Evolutionary conservation across 2,888 invertebrate genomes (phyloP).

Genomic region (Cataglyphis albicans): DNA sequence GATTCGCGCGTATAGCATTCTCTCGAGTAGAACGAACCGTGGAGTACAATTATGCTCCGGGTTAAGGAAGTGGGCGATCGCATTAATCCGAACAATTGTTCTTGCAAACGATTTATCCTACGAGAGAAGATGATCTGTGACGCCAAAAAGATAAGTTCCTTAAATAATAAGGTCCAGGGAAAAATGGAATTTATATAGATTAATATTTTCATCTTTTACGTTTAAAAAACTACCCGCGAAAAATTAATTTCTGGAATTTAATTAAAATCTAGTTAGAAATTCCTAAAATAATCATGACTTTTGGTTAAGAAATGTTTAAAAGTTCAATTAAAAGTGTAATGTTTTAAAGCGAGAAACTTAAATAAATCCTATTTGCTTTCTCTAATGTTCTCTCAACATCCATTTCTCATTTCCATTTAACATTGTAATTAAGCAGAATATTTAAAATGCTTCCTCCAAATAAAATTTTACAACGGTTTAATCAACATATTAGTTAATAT

Average conservation of each 20-base stretch:
- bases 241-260: background rate
- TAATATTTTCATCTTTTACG: background rate
- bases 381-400: background rate
- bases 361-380: background rate
- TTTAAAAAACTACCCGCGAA: background rate
- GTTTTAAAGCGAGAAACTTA: background rate
- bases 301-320: background rate
- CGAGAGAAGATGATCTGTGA: background rate
- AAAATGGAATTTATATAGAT: background rate
- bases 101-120: constrained; percentile 20
- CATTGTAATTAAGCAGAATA: background rate
- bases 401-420: background rate
- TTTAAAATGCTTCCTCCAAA: background rate
- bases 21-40: constrained; percentile 26
- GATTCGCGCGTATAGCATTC: constrained; percentile 35
- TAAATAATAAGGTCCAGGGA: background rate
- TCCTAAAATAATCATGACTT: background rate
- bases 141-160: background rate
- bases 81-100: constrained; percentile 36
- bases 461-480: background rate
- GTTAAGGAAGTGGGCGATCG: constrained; percentile 34
- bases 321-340: background rate
- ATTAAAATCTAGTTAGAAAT: background rate
- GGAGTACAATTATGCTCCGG: constrained; percentile 27
- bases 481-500: background rate